Conservation (phyloP, 2,797 vertebrate species). For the Smutsia gigantea region DNA sequence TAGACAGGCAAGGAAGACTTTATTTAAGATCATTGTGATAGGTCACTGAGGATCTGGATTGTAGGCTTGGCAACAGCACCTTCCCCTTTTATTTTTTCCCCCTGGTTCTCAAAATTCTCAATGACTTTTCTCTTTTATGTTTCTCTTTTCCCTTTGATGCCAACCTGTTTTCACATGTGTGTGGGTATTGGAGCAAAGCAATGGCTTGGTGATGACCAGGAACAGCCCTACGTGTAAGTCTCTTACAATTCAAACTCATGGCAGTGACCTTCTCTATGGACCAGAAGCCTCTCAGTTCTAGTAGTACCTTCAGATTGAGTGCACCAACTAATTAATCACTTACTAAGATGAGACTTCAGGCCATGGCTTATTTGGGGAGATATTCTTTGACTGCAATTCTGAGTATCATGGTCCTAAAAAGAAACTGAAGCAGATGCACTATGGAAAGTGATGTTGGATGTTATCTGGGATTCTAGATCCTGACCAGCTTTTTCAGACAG, state of each 20-base stretch:
- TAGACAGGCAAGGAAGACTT: neutral
- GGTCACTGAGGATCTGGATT: too few relatives aligned
- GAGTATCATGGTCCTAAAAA: neutral
- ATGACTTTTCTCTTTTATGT: neutral
- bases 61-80: neutral
- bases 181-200: neutral
- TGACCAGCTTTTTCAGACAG: neutral
- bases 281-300: neutral
- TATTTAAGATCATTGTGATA: neutral
- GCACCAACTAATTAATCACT: neutral
- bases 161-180: neutral
- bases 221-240: rapidly evolving
- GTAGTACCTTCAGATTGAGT: neutral
- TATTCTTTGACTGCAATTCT: neutral
- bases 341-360: neutral
- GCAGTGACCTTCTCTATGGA: neutral
- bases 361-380: neutral
- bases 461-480: neutral
- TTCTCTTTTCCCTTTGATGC: neutral
- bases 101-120: neutral
- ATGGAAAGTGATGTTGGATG: neutral
- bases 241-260: neutral
- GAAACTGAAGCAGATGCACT: neutral
- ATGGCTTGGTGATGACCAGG: neutral
- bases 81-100: neutral